phyloP scores from a whole-genome alignment of 2,888 invertebrate species.

The Diploptera punctata region DNA sequence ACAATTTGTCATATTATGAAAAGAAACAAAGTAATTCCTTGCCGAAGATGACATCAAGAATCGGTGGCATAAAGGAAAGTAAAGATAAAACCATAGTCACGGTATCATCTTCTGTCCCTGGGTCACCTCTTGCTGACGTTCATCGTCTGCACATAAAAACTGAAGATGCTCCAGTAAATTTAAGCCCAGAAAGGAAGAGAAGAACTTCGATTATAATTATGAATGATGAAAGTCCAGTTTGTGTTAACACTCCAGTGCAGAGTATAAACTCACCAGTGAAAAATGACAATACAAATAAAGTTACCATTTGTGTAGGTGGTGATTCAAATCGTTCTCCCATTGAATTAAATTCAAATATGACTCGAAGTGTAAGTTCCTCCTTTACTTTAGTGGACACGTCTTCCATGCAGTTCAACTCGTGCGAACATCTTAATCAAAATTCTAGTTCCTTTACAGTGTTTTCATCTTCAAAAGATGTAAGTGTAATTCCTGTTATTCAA shows the following conservation, averaged over 20 bases:
- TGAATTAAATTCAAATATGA: neutral
- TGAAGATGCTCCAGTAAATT: conserved; percentile 36
- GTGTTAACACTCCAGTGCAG: neutral
- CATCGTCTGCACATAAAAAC: conserved; percentile 52
- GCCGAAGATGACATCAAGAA: neutral
- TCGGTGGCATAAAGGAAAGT: neutral
- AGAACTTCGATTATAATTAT: conserved; percentile 74
- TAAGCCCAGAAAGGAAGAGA: conserved; percentile 44
- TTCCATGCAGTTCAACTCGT: neutral
- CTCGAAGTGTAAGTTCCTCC: conserved; percentile 15
- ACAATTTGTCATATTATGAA: neutral
- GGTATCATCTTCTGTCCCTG: conserved; percentile 9
- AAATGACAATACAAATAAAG: conserved; percentile 51
- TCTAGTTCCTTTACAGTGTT: conserved; percentile 21
- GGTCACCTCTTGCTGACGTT: conserved; percentile 49
- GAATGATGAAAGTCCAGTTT: conserved; percentile 61
- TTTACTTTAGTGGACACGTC: conserved; percentile 34
- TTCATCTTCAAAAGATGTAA: conserved; percentile 5
- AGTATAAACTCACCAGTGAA: neutral
- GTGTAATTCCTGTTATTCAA: conserved; percentile 34
- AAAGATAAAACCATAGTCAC: conserved; percentile 32
- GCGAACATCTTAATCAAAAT: too few species aligned
- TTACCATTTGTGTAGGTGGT: conserved; percentile 58
- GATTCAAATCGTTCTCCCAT: conserved; percentile 34
- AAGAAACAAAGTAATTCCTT: neutral